Conservation (phyloP, 1,140 invertebrate species). For the Vanessa tameamea region DNA sequence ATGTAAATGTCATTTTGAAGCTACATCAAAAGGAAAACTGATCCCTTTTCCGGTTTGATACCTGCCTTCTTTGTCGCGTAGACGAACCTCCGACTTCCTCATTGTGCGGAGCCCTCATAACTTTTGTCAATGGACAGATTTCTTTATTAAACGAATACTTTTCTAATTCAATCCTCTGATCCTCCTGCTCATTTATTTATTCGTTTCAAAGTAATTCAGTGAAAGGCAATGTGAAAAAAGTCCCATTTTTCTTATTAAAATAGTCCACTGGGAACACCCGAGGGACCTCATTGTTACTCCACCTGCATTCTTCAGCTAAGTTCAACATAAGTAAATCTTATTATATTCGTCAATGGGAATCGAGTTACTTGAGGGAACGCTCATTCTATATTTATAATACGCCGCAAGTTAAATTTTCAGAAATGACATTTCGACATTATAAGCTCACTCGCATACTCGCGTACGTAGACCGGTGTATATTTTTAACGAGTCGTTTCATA, state of each 20-base stretch:
- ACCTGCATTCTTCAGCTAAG: conserved; percentile 70
- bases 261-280: conserved; percentile 63
- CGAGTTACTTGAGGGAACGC: conserved; percentile 65
- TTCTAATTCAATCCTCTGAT: conserved; percentile 77
- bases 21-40: conserved; percentile 74
- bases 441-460: conserved; percentile 18
- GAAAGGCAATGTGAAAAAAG: conserved; percentile 56
- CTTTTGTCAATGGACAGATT: conserved; percentile 72
- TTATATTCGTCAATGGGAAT: conserved; percentile 71
- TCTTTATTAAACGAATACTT: conserved; percentile 76
- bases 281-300: conserved; percentile 70
- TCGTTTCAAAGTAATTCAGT: conserved; percentile 73
- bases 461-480: neutral
- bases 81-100: conserved; percentile 56
- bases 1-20: conserved; percentile 57
- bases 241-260: conserved; percentile 77
- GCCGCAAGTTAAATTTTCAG: conserved; percentile 43
- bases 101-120: conserved; percentile 67
- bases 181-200: conserved; percentile 73
- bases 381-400: conserved; percentile 68
- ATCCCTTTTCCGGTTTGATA: conserved; percentile 72
- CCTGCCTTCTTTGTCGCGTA: conserved; percentile 64
- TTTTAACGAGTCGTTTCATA: neutral
- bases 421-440: conserved; percentile 30
- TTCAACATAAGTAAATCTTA: conserved; percentile 74